Evolutionary conservation across 2,888 invertebrate genomes (phyloP).

Genomic region (Priocnemis perturbator): DNA sequence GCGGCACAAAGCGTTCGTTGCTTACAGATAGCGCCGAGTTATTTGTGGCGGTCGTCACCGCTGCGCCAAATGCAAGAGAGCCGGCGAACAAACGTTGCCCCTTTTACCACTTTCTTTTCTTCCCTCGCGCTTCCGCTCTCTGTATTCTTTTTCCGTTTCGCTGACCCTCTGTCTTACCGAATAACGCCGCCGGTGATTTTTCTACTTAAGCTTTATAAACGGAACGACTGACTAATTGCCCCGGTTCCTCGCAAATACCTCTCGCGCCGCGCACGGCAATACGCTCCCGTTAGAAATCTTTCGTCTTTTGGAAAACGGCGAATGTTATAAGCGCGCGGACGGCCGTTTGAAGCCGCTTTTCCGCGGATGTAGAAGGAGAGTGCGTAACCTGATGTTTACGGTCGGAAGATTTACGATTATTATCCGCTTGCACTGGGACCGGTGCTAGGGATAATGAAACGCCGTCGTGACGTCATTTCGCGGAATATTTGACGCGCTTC

Average conservation of each 20-base stretch:
- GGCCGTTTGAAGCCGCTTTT: too few species aligned
- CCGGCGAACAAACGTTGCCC: conserved; percentile 25
- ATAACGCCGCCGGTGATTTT: not conserved
- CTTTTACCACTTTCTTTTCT: conserved; percentile 15
- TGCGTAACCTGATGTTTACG: conserved; percentile 37
- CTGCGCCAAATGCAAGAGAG: conserved; percentile 48
- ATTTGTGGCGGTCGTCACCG: conserved; percentile 51
- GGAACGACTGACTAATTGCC: too few species aligned
- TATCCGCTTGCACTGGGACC: conserved; percentile 49
- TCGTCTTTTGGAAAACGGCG: too few species aligned
- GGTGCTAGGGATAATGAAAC: conserved; percentile 48
- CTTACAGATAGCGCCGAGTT: conserved; percentile 57
- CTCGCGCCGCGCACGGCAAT: too few species aligned
- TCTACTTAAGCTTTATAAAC: too few species aligned
- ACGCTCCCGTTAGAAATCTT: too few species aligned
- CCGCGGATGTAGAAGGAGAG: too few species aligned
- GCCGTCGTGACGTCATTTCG: conserved; percentile 39
- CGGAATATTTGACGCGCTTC: not conserved
- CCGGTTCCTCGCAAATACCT: not conserved
- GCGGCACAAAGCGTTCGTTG: conserved; percentile 52
- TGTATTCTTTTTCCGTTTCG: conserved; percentile 1
- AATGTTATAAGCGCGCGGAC: too few species aligned
- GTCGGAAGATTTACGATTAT: conserved; percentile 46
- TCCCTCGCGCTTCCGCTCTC: conserved; percentile 7
- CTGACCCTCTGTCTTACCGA: not conserved